Evolutionary conservation across 2,113 vertebrate species (phyloP).

Genomic region (Eudyptes chrysolophus): DNA sequence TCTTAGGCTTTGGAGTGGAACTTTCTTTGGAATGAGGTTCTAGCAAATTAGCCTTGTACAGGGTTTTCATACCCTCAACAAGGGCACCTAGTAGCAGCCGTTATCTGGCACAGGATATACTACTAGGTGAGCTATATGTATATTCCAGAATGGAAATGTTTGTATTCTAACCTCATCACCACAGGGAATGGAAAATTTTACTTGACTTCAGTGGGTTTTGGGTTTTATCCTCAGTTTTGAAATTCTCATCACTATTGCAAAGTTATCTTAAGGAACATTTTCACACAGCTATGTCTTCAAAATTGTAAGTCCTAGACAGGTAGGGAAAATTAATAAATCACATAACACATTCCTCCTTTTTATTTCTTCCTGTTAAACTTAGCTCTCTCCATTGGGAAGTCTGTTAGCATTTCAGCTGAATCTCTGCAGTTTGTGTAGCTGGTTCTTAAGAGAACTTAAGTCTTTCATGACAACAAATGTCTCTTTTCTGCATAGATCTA

Average conservation of each 20-base stretch:
- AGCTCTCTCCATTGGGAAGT: neutral
- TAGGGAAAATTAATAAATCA: neutral
- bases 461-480: neutral
- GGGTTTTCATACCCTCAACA: neutral
- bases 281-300: neutral
- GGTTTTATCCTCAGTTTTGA: neutral
- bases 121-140: neutral
- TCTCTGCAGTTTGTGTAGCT: neutral
- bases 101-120: neutral
- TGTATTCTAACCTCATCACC: neutral
- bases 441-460: neutral
- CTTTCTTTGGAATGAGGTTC: neutral
- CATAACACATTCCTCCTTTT: neutral
- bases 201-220: neutral
- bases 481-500: neutral
- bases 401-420: neutral
- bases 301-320: neutral
- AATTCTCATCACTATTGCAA: neutral
- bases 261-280: neutral
- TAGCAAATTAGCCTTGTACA: neutral
- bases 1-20: neutral
- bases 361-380: neutral
- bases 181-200: neutral
- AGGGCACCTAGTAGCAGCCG: neutral
- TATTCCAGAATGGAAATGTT: neutral